Conservation (phyloP, 1,140 invertebrate genomes). For the Calephelis nemesis region DNA sequence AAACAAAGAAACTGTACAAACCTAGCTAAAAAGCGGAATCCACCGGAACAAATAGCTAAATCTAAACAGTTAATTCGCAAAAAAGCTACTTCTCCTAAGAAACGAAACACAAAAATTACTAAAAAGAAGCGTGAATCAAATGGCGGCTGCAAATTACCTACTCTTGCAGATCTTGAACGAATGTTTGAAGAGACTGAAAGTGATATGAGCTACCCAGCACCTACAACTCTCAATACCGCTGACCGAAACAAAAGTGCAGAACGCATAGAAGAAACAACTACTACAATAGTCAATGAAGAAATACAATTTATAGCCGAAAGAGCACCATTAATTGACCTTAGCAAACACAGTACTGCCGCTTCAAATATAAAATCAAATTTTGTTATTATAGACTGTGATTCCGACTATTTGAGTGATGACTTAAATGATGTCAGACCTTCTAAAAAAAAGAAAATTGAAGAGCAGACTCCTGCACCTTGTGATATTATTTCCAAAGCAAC, state of each 20-base stretch:
- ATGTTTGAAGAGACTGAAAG: slow-evolving; percentile 18
- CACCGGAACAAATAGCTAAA: background rate
- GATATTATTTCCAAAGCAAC: background rate
- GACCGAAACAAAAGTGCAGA: background rate
- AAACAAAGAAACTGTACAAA: background rate
- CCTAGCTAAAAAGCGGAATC: background rate
- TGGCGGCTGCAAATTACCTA: background rate
- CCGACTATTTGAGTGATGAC: background rate
- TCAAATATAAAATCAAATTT: background rate
- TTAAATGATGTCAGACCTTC: background rate
- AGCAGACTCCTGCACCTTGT: background rate
- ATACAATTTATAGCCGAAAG: background rate
- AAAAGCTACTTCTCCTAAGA: background rate
- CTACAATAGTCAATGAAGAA: background rate
- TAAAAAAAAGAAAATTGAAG: background rate
- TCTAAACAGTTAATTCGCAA: background rate
- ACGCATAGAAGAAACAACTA: background rate
- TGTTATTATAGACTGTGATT: slow-evolving; percentile 15
- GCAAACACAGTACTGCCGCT: background rate
- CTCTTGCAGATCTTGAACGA: slow-evolving; percentile 16
- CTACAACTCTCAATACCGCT: background rate
- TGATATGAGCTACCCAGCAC: background rate
- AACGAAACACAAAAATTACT: background rate
- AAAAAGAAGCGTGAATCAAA: background rate
- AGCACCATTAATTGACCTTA: background rate